phyloP scores from a whole-genome alignment of 2,113 vertebrate species.

The Centrocercus urophasianus region DNA sequence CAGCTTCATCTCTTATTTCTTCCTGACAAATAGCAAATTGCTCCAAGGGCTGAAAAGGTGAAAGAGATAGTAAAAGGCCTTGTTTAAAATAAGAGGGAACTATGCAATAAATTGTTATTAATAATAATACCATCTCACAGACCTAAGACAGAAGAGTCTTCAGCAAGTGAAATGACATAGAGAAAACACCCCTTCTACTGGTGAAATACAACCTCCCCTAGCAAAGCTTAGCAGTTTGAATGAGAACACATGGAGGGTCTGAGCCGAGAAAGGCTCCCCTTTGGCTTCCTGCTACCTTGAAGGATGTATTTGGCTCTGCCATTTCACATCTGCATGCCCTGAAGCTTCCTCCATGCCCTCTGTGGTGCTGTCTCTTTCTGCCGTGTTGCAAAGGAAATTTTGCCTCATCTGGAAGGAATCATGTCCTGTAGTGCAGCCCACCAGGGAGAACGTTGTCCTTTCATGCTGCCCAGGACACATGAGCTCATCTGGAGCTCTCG shows the following conservation, averaged over 20 bases:
- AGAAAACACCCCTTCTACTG: not conserved
- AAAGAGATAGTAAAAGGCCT: not conserved
- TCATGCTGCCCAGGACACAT: not conserved
- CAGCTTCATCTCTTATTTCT: conserved; percentile 15
- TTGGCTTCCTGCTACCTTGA: not conserved
- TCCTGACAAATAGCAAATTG: conserved; percentile 44
- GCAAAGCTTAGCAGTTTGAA: not conserved
- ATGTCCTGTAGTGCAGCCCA: not conserved
- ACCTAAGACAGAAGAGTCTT: not conserved
- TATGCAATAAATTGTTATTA: not conserved
- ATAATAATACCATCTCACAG: not conserved
- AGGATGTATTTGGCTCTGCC: not conserved
- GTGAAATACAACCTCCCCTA: not conserved
- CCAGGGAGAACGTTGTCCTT: not conserved
- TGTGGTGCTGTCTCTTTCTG: not conserved
- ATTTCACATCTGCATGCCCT: not conserved
- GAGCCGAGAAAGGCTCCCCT: not conserved
- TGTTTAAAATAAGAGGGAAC: not conserved
- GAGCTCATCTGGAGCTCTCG: not conserved
- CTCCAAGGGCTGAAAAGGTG: not conserved
- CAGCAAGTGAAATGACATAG: not conserved
- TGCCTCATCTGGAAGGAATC: not conserved
- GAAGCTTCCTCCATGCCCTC: not conserved
- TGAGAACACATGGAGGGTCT: not conserved
- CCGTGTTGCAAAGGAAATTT: not conserved